Conservation (phyloP, 2,113 vertebrate species). For the Raja brachyura region DNA sequence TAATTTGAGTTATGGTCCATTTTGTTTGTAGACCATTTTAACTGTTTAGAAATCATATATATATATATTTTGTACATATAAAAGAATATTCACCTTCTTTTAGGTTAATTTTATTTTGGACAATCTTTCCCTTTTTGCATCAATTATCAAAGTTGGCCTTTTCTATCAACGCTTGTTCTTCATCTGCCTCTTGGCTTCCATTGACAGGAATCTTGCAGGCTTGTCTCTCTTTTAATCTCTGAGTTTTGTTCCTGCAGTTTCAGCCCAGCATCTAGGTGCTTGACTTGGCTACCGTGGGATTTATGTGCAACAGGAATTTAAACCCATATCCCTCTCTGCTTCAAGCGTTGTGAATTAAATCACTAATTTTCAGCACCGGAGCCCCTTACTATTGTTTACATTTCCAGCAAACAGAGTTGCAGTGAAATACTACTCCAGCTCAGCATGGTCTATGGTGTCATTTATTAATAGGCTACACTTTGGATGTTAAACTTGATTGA, state of each 20-base stretch:
- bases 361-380: not conserved
- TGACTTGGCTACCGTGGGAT: not conserved
- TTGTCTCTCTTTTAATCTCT: not conserved
- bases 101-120: not conserved
- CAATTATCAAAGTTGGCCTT: not conserved
- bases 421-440: not conserved
- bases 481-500: not conserved
- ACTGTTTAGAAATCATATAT: not conserved
- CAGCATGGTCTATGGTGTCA: not conserved
- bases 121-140: not conserved
- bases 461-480: not conserved
- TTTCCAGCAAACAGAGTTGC: not conserved
- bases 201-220: not conserved
- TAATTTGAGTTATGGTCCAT: not conserved
- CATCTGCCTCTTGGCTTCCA: not conserved
- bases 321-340: not conserved
- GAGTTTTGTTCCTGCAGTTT: not conserved
- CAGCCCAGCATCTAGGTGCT: not conserved
- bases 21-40: constrained; percentile 7
- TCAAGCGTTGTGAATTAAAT: not conserved
- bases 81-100: not conserved
- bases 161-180: not conserved
- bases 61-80: not conserved
- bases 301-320: not conserved
- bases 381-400: not conserved